Percentiles rank a stretch among this genome's conserved stretches.
These are phyloP conservation scores for Mormyrus lacerda DNA, from an alignment of 2,113 vertebrate genomes.

Conservation along the genomic window DNA sequence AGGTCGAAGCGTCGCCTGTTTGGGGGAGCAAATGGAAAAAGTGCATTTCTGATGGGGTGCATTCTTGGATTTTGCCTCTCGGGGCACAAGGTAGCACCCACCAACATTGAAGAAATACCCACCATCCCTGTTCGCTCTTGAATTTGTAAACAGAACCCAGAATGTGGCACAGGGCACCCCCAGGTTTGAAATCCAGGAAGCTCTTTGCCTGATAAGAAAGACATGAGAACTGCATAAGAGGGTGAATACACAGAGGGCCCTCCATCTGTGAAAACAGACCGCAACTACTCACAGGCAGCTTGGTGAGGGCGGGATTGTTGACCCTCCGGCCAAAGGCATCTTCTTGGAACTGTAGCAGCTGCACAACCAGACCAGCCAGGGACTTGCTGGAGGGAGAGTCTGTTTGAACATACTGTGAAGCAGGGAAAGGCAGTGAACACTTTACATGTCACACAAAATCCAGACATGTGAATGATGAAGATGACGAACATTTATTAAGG, in stretches of 20 bases:
- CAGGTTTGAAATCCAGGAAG: slow-evolving; percentile 88
- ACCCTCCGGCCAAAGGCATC: slow-evolving; percentile 87
- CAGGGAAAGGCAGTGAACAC: neutral
- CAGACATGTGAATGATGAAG: neutral
- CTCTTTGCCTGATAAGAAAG: slow-evolving; percentile 70
- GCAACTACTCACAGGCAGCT: slow-evolving; percentile 80
- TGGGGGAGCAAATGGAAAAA: neutral
- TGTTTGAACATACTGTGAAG: slow-evolving; percentile 75
- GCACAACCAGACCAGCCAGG: slow-evolving; percentile 77
- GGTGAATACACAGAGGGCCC: neutral
- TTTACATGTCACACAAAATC: no score
- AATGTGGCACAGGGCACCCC: slow-evolving; percentile 88
- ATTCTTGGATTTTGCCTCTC: neutral
- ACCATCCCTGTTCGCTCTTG: slow-evolving; percentile 96
- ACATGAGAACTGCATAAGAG: neutral
- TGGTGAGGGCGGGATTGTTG: slow-evolving; percentile 79
- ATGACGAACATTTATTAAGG: neutral
- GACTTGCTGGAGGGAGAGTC: slow-evolving; percentile 91
- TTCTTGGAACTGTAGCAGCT: slow-evolving; percentile 95
- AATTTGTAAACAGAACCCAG: slow-evolving; percentile 94
- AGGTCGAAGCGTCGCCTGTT: slow-evolving; percentile 88
- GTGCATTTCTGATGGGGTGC: neutral
- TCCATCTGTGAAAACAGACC: neutral
- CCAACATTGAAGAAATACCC: slow-evolving; percentile 43
- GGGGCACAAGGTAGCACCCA: neutral